Evolutionary conservation across 2,113 vertebrate species (phyloP).

Genomic region (Upupa epops): DNA sequence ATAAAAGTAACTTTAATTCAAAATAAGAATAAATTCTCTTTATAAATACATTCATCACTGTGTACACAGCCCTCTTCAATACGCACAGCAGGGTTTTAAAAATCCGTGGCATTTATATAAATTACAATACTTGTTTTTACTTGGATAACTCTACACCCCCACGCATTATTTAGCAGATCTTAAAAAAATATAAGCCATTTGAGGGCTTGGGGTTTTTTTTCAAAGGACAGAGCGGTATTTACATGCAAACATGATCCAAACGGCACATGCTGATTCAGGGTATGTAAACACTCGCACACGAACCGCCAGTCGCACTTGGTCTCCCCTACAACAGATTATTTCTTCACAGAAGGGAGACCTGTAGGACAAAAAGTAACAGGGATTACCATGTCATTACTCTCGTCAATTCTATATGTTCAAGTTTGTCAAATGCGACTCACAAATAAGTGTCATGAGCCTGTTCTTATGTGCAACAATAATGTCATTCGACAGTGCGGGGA

Average conservation of each 20-base stretch:
- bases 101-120: slow-evolving; percentile 44
- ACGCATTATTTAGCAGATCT: not conserved
- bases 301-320: slow-evolving; percentile 92
- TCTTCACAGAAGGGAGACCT: slow-evolving; percentile 96
- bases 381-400: not conserved
- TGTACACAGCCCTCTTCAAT: slow-evolving; percentile 54
- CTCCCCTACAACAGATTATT: slow-evolving; percentile 92
- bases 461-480: not conserved
- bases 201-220: slow-evolving; percentile 26
- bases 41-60: slow-evolving; percentile 62
- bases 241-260: slow-evolving; percentile 99
- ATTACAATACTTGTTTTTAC: not conserved
- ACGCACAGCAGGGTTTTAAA: not conserved
- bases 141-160: not conserved
- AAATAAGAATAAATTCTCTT: slow-evolving; percentile 67
- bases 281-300: slow-evolving; percentile 91
- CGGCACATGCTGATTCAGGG: slow-evolving; percentile 90
- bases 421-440: not conserved
- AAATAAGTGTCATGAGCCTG: not conserved
- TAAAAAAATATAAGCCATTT: not conserved
- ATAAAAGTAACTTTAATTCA: slow-evolving; percentile 70
- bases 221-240: slow-evolving; percentile 95
- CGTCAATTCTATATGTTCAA: not conserved
- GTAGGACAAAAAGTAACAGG: not conserved
- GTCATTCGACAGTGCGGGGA: not conserved